Conservation (phyloP, 2,797 vertebrate species). For the Rhynchonycteris naso region DNA sequence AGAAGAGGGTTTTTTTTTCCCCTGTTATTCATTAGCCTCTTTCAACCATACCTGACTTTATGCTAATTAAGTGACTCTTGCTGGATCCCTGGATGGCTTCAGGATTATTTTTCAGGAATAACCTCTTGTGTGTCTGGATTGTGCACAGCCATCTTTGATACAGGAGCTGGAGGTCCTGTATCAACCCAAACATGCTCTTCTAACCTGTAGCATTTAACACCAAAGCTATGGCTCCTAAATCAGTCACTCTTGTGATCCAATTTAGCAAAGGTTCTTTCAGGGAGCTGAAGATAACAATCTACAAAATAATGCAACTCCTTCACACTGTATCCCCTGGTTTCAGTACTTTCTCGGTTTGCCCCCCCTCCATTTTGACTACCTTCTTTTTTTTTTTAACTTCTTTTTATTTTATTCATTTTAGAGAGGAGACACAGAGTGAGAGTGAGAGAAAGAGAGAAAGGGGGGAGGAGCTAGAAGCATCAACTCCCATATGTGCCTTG, state of each 20-base stretch:
- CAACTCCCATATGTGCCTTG: no score
- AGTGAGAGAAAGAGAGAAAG: no score
- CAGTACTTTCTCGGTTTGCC: not conserved
- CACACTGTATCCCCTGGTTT: not conserved
- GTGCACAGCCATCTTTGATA: not conserved
- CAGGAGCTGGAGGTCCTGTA: not conserved
- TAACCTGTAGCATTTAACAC: not conserved
- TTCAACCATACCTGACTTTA: not conserved
- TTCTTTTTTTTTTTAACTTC: no score
- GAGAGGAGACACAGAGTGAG: no score
- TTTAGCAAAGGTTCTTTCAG: not conserved
- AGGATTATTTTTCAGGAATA: not conserved
- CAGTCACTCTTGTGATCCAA: not conserved
- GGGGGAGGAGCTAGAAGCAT: no score
- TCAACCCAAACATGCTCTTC: not conserved
- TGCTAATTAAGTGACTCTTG: not conserved
- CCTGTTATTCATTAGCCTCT: not conserved
- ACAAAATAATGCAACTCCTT: not conserved
- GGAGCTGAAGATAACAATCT: not conserved
- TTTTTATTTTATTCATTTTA: no score
- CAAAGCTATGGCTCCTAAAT: not conserved
- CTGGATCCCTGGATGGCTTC: not conserved
- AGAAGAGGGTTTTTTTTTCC: not conserved
- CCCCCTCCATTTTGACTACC: not conserved
- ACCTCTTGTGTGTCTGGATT: not conserved